Base-by-base conservation (phyloP, 2,113 vertebrate species). In the Corythaixoides concolor region DNA sequence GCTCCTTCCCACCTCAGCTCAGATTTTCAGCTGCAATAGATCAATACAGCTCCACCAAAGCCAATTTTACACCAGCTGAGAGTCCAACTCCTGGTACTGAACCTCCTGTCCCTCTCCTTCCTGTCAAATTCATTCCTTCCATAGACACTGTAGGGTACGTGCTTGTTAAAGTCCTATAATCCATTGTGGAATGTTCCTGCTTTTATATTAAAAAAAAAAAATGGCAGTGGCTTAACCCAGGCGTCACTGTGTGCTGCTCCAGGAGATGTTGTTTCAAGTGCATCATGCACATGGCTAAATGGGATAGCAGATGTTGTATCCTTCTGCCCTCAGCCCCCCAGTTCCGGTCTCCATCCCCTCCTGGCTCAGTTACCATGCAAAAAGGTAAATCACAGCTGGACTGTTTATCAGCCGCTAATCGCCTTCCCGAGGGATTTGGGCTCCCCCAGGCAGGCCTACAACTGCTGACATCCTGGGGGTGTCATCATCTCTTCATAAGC, bases 221-320 rank as follows among this genome's bases (percentile, higher is more conserved):
- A 43, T 43, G 47, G 13, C 35, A 27, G 15, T 45, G 33, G 16
- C 12, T 91, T 66, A 70, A 45, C 8, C n/a, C 47, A 55, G 59
- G 11, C 24, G 52, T 56, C 39, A 7, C 24, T 9, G 10, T 24
- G 63, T 30, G 52, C 20, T 70, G 67, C 86, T 49, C 27, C 62
- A 62, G 78, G 84, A 89, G 74, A 13, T 33, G 41, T 35, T 76
- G 32, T 47, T 50, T 68, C 49, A 28, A 52, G 23, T 33, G 56
- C 26, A 24, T 8, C 59, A 5, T 32, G 27, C 59, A 6, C 0
- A 0, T 52, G 43, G 43, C 27, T 67, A 4, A 33, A 58, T 0
- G 19, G 13, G 58, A 59, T 8, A 28, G 53, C 13, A 59, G 69
- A 33, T 1, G 0, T 3, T 11, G 3, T 24, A 22, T 50, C 52